Evolutionary conservation across 2,797 vertebrate species (phyloP), one percentile per base, ranked within the genome.

Genomic region (Silurus aristotelis): DNA sequence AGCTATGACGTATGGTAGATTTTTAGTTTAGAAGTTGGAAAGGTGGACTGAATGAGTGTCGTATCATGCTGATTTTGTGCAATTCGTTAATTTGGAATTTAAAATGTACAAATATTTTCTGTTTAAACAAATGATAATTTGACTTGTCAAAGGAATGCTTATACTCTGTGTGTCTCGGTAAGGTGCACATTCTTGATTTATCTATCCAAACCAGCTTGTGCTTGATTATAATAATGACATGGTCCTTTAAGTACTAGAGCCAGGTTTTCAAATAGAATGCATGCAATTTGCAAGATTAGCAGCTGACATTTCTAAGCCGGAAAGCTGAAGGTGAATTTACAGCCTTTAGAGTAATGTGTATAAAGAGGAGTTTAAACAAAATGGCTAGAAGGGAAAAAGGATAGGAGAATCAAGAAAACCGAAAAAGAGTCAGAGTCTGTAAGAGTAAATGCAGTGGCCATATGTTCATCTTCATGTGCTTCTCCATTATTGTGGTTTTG

Each of bases 401-500:
- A 31, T 73, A 68, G 20, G 56, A 58, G 66, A 56, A 9, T 25
- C 64, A 52, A 76, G 60, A 2, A 81, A 87, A 70, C 43, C 38
- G 87, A 89, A 91, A 91, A 90, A 81, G 88, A 91, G 88, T 79
- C 72, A 89, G 58, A 70, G 25, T 82, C 55, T 31, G 79, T 73
- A 71, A 75, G 80, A 87, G 87, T 86, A 85, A 27, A 84, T 83
- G 66, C 87, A 88, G 72, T 89, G 88, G 83, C 64, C 60, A 88
- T 88, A 90, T 91, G 86, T 83, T 87, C 83, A 89, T 88, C 91
- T 91, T 90, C 90, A 93, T 90, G 90, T 89, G 90, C 93, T 92
- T 89, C 90, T 91, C 90, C 90, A 87, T 90, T 90, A 88, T 91
- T 92, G 91, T 87, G 92, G 90, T 90, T 93, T 90, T 89, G 91